A percentile compares a stretch with the other conserved stretches of the same genome.
These are phyloP conservation scores for Limnephilus auricula DNA, from an alignment of 2,888 invertebrate species.

Conservation along the genomic window DNA sequence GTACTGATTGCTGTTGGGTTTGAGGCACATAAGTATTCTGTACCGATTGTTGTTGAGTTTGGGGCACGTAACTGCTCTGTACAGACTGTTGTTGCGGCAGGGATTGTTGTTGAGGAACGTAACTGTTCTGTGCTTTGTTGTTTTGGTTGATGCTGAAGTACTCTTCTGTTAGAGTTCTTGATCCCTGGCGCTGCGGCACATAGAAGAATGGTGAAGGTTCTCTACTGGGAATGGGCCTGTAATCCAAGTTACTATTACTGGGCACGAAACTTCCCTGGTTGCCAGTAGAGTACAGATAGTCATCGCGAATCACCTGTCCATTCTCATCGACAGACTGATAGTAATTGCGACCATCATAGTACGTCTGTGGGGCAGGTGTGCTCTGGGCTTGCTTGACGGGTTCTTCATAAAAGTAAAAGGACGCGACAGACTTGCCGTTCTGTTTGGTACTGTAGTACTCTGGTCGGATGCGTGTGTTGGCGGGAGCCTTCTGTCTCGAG, in stretches of 20 bases:
- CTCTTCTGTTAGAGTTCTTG: conserved; percentile 76
- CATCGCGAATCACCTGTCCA: conserved; percentile 72
- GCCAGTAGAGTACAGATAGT: conserved; percentile 72
- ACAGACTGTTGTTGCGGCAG: conserved; percentile 52
- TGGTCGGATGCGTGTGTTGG: conserved; percentile 63
- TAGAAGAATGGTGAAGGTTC: conserved; percentile 70
- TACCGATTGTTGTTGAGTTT: background rate
- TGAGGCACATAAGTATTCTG: background rate
- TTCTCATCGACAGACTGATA: conserved; percentile 60
- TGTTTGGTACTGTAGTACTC: conserved; percentile 68
- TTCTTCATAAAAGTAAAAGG: conserved; percentile 85
- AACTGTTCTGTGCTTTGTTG: conserved; percentile 71
- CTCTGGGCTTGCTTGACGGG: conserved; percentile 71
- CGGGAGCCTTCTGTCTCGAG: conserved; percentile 70
- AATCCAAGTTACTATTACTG: conserved; percentile 72
- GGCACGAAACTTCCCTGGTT: conserved; percentile 72
- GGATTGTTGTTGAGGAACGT: conserved; percentile 67
- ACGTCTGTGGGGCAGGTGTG: conserved; percentile 78
- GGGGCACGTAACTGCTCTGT: background rate
- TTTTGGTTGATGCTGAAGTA: conserved; percentile 77
- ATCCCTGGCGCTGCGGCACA: conserved; percentile 77
- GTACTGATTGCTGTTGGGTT: conserved; percentile 67
- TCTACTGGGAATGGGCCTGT: conserved; percentile 71
- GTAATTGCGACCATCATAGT: conserved; percentile 73
- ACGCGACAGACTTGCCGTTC: conserved; percentile 76